Evolutionary conservation across 2,113 vertebrate species (phyloP).

Genomic region (Antechinus stuartii): DNA sequence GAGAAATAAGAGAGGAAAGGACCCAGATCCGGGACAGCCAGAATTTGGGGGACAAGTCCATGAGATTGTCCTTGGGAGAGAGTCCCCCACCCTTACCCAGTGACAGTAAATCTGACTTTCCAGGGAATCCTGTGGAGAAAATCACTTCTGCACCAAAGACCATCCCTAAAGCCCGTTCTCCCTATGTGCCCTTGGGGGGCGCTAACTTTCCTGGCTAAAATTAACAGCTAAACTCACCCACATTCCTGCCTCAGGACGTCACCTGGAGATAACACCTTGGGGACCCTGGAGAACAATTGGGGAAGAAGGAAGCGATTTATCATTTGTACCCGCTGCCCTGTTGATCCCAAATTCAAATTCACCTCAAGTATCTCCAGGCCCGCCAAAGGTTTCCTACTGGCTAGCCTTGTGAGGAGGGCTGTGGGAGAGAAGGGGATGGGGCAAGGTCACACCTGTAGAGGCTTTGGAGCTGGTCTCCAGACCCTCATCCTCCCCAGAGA

Average conservation of each 20-base stretch:
- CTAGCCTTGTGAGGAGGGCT: neutral
- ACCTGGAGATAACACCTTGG: neutral
- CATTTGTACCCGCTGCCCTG: neutral
- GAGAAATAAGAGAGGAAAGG: conserved; percentile 54
- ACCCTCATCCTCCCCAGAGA: neutral
- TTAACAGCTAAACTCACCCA: neutral
- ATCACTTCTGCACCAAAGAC: neutral
- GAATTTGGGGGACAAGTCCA: conserved; percentile 27
- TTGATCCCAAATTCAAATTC: neutral
- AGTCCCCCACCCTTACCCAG: neutral
- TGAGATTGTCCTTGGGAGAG: conserved; percentile 14
- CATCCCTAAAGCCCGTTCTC: neutral
- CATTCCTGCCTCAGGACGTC: neutral
- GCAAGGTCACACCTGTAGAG: neutral
- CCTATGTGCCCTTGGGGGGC: neutral
- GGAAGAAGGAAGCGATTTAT: neutral
- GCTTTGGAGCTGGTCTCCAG: too few species aligned
- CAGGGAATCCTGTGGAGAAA: neutral
- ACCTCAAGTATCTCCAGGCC: neutral
- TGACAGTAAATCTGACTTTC: neutral
- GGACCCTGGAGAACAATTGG: neutral
- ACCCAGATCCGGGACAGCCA: conserved; percentile 1
- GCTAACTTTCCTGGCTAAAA: neutral
- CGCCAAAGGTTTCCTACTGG: neutral
- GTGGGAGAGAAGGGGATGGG: neutral